Evolutionary conservation across 2,113 vertebrate species (phyloP).

Genomic region (Trogon melanurus): DNA sequence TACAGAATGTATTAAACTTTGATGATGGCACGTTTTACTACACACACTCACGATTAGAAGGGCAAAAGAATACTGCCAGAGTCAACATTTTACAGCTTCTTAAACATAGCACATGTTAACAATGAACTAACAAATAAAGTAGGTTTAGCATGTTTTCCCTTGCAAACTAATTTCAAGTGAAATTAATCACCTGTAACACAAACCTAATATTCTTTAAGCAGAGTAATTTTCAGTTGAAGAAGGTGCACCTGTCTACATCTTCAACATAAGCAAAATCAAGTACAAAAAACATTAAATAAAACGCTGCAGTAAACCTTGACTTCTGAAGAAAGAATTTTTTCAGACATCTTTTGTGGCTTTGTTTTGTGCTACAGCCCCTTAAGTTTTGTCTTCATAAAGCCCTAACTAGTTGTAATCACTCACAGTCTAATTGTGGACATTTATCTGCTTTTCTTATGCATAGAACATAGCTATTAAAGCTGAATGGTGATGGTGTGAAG

Average conservation of each 20-base stretch:
- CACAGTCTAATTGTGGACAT: constrained; percentile 96
- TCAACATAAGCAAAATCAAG: constrained; percentile 83
- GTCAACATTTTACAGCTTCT: constrained; percentile 31
- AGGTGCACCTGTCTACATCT: constrained; percentile 87
- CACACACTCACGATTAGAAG: neutral
- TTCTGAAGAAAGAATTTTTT: constrained; percentile 81
- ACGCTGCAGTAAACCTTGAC: constrained; percentile 69
- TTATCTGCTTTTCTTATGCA: constrained; percentile 90
- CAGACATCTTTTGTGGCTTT: constrained; percentile 86
- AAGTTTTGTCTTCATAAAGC: constrained; percentile 88
- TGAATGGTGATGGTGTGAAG: constrained; percentile 93
- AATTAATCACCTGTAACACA: constrained; percentile 70
- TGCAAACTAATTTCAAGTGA: constrained; percentile 67
- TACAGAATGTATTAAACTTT: neutral
- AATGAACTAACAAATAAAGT: constrained; percentile 46
- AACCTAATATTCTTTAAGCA: constrained; percentile 70
- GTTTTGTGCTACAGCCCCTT: constrained; percentile 84
- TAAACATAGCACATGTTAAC: neutral
- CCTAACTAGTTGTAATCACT: constrained; percentile 90
- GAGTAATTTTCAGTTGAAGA: constrained; percentile 76
- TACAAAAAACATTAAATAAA: constrained; percentile 77
- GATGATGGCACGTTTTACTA: neutral
- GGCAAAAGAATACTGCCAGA: neutral
- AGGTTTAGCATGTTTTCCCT: constrained; percentile 61
- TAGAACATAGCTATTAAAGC: constrained; percentile 89